Percentiles rank a stretch among this genome's conserved stretches.
Conservation (phyloP, 2,113 vertebrate genomes). For the Cochlearius cochlearius region DNA sequence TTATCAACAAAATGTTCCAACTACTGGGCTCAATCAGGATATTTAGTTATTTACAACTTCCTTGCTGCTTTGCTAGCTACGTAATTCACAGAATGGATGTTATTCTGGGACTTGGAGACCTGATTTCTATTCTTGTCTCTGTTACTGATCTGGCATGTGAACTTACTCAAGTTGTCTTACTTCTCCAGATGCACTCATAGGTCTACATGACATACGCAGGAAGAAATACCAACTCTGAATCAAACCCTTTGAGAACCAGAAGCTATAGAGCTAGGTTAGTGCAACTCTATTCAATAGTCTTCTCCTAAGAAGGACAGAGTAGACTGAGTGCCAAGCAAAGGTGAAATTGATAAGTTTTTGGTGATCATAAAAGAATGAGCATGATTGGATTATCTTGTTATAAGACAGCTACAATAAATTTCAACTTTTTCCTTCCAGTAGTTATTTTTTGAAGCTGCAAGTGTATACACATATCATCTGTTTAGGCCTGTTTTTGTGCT, state of each 20-base stretch:
- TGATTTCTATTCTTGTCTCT: neutral
- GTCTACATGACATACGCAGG: neutral
- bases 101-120: neutral
- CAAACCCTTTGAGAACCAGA: neutral
- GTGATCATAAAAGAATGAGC: neutral
- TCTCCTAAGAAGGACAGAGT: neutral
- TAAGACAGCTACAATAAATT: neutral
- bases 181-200: neutral
- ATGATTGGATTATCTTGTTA: neutral
- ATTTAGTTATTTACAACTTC: neutral
- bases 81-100: neutral
- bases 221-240: neutral
- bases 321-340: neutral
- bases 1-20: neutral
- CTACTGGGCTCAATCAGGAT: neutral
- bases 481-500: neutral
- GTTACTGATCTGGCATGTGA: neutral
- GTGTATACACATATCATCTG: neutral
- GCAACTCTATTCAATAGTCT: neutral
- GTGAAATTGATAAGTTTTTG: neutral
- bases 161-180: neutral
- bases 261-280: neutral
- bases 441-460: neutral
- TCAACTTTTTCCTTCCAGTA: neutral
- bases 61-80: neutral